Base-by-base conservation (phyloP, 2,797 vertebrate species). In the Danio aesculapii region DNA sequence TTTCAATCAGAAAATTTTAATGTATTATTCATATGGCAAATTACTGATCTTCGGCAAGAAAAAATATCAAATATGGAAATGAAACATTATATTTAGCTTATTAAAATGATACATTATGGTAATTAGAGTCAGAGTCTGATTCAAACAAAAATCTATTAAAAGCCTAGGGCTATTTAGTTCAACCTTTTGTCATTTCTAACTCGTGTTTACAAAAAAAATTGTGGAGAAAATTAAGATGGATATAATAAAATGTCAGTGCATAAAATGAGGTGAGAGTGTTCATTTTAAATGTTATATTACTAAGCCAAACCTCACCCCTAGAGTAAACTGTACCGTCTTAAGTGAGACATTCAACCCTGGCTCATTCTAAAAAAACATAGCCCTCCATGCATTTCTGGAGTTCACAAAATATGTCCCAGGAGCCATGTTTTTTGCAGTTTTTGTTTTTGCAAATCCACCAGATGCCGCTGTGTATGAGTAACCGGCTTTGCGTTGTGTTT, bases 101-200 rank as follows among this genome's bases (percentile, higher is more conserved):
- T 63, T 14, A 19, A 53, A 30, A 75, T 47, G 5, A 59, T 71
- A 61, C 46, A 52, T 64, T 53, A 64, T 53, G 17, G 17, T 49
- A 66, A 66, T 46, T 10, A 8, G 6, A 55, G 30, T 30, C 19
- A 43, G 43, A 57, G 43, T 13, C 10, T 30, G 6, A 49, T 6
- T 1, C 6, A 61, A 16, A 66, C 53, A 52, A 41, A 17, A 39
- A 21, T 2, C 10, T 53, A 67, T 77, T 67, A 47, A 77, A 66
- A n/a, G 17, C 14, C 43, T 16, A n/a, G 7, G 47, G 47, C 14
- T 67, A 14, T 47, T 55, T 39, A 10, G 50, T 64, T 19, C 11
- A 53, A 30, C 12, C 5, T 10, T 64, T 13, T 55, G 9, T 44
- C 9, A 77, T 75, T 75, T 75, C 46, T 17, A 61, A 63, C 49